Evolutionary conservation across 2,797 vertebrate species (phyloP), one percentile per base, ranked within the genome.

Genomic region (Aldrovandia affinis): DNA sequence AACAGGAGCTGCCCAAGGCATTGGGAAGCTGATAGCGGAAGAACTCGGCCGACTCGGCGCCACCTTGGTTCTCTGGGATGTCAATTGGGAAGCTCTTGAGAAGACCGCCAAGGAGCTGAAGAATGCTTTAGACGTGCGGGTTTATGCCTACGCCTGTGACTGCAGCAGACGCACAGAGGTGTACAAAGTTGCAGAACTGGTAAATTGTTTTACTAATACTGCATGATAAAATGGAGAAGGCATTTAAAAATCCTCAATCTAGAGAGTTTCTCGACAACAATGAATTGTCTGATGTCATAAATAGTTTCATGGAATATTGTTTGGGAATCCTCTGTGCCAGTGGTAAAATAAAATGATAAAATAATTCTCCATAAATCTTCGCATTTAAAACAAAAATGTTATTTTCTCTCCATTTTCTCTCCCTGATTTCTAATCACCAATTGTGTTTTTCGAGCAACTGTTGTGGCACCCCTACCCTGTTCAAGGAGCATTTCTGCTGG

Each of bases 11-110:
- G 86, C 86, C 20, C 81, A 83, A 30, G 88, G 88, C 5, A 83
- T 89, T 50, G 86, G 88, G 75, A 87, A 81, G 80, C 44, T 80
- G 36, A 85, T 89, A 14, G 87, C 87, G 25, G 82, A 85, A 77
- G 68, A 88, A 33, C 42, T 89, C 28, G 87, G 86, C n/a, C 78
- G 59, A 6, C 68, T 85, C 33, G 87, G 85, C 28, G 86, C 83
- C 75, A 89, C 87, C 55, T 82, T 88, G 82, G 83, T 88, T n/a
- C 79, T 88, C 57, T 89, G 89, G 86, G 86, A 89, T 39, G 78
- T 87, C 14, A 86, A 88, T 83, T 83, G 70, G 18, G 86, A 89
- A 54, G 85, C 79, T n/a, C 57, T 89, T 80, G 85, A 88, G 18
- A 75, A 83, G 42, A 87, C 87, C 7, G 78, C 82, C 18, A 86